These are phyloP conservation scores for Hybognathus amarus DNA, from an alignment of 2,797 vertebrate genomes.

Conservation along the genomic window DNA sequence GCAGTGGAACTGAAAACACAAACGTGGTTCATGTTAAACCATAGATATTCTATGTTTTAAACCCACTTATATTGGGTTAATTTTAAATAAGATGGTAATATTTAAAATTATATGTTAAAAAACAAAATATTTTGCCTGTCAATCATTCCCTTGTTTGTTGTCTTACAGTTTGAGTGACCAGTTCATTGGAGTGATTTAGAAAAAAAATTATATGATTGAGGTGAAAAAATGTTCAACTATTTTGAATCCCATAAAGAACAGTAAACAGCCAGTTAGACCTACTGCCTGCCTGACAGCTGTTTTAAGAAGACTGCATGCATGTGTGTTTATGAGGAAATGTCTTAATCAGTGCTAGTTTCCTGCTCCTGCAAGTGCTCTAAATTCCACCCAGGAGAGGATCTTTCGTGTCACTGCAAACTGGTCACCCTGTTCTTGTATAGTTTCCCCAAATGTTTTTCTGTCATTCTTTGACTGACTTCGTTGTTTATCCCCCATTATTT, in stretches of 20 bases:
- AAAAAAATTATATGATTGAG: not conserved
- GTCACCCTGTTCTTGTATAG: constrained; percentile 10
- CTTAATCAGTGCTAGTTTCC: constrained; percentile 70
- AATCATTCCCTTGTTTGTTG: not conserved
- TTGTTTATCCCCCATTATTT: constrained; percentile 6
- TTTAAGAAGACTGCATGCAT: constrained; percentile 49
- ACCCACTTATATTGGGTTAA: not conserved
- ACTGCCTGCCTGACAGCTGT: constrained; percentile 22
- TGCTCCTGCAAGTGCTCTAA: constrained; percentile 62
- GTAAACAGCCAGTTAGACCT: constrained; percentile 33
- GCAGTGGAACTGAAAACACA: constrained; percentile 40
- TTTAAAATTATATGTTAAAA: not conserved
- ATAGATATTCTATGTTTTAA: too few species aligned
- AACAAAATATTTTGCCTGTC: not conserved
- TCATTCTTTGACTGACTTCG: constrained; percentile 3
- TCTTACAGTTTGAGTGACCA: not conserved
- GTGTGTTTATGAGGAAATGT: constrained; percentile 69
- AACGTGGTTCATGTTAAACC: constrained; percentile 41
- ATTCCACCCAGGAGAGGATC: constrained; percentile 70
- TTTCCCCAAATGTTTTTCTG: not conserved
- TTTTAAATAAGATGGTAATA: not conserved
- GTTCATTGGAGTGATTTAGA: not conserved
- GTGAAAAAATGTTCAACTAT: not conserved
- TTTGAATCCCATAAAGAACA: not conserved
- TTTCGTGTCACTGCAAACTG: constrained; percentile 32